Evolutionary conservation across 2,888 invertebrate genomes (phyloP).

Genomic region (Mongoloraphidia duomilia): DNA sequence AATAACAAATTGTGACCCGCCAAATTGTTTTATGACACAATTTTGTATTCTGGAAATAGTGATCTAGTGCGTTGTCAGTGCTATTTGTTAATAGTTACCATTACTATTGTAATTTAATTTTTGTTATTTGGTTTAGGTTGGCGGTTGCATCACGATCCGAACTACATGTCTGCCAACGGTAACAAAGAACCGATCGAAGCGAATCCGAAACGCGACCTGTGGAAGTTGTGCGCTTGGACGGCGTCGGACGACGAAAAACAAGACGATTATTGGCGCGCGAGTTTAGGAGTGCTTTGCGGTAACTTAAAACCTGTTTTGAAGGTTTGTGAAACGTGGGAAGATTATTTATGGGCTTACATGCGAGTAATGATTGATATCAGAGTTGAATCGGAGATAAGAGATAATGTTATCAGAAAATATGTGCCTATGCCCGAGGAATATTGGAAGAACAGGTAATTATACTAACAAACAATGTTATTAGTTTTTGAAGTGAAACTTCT

Average conservation of each 20-base stretch:
- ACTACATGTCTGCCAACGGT: constrained; percentile 34
- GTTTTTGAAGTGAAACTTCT: too few species aligned
- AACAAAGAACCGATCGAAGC: constrained; percentile 50
- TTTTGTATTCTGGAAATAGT: too few species aligned
- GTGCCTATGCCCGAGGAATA: constrained; percentile 47
- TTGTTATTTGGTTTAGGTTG: constrained; percentile 38
- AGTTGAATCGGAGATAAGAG: constrained; percentile 65
- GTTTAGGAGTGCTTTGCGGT: constrained; percentile 70
- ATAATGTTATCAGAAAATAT: constrained; percentile 38
- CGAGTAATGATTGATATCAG: constrained; percentile 68
- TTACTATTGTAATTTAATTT: too few species aligned
- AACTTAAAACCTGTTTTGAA: constrained; percentile 62
- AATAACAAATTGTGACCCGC: too few species aligned
- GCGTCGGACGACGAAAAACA: constrained; percentile 37
- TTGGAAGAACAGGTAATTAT: constrained; percentile 40
- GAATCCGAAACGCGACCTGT: constrained; percentile 65
- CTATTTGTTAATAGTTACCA: too few species aligned
- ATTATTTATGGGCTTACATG: constrained; percentile 79
- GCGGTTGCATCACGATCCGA: constrained; percentile 76
- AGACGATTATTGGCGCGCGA: constrained; percentile 45
- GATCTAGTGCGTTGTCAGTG: too few species aligned
- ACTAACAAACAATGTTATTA: not conserved
- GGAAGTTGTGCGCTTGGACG: constrained; percentile 60
- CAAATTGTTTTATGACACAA: too few species aligned
- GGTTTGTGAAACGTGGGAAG: constrained; percentile 74